Base-by-base conservation (phyloP, 2,113 vertebrate species). In the Amphiprion ocellaris region DNA sequence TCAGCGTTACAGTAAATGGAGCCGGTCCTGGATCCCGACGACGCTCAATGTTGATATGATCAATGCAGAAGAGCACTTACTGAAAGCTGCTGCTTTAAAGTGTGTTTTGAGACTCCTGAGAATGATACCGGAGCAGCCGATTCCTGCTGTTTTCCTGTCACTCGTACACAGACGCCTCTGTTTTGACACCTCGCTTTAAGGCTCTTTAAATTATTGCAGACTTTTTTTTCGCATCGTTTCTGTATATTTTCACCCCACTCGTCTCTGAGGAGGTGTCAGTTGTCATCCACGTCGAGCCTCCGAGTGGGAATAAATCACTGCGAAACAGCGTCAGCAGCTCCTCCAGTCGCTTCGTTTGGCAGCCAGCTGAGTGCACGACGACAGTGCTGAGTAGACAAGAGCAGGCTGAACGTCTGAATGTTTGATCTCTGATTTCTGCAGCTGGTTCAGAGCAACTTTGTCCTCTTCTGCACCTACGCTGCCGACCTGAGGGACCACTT, bases 361-460 rank as follows among this genome's bases (percentile, higher is more conserved):
- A 30, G 23, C 46, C 9, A 52, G 75, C 67, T 10, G 53, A 72
- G 69, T 17, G 52, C 71, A 17, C 16, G 46, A 62, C 52, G 55
- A 69, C 70, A 67, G 44, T 47, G 89, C 88, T 87, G 88, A 91
- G 60, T 50, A 69, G 76, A 82, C 79, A 54, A 46, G 70, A 70
- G 30, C 0, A 8, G 59, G 5, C 50, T 64, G 77, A 11, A 30
- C 59, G 46, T 81, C 68, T 88, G 50, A 91, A 64, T 23, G 58
- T 77, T 63, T 81, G 52, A 67, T 89, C 66, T 89, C 70, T 91
- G 56, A 47, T 93, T 85, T 80, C 64, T 90, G 66, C 89, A 99
- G 98, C 91, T 99, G 90, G 95, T 98, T 39, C 97, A 98, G 92
- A 96, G 94, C 90, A 99, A 99, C 91, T 97, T 99, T 66, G 97